Evolutionary conservation across 2,888 invertebrate species (phyloP).

Genomic region (Hirudinaria manillensis): DNA sequence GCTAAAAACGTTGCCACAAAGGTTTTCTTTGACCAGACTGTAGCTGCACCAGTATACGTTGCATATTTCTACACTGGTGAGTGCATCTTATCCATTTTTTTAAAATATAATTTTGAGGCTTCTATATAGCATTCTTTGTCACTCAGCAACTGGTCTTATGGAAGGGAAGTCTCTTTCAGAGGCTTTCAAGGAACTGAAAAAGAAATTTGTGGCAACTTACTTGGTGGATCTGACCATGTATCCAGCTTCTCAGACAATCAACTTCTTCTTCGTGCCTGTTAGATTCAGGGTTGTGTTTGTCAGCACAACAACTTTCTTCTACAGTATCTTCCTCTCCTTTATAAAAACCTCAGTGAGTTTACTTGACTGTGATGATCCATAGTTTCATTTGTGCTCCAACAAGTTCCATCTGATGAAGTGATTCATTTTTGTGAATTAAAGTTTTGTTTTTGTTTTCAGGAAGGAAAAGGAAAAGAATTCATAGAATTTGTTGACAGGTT

Average conservation of each 20-base stretch:
- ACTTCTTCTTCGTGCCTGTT: conserved; percentile 27
- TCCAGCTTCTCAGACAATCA: conserved; percentile 30
- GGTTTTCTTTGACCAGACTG: conserved; percentile 26
- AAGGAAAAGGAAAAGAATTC: not conserved
- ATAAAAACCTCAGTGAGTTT: conserved; percentile 30
- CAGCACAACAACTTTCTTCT: conserved; percentile 13
- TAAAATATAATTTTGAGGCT: not conserved
- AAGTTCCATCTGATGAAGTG: not conserved
- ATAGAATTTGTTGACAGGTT: not conserved
- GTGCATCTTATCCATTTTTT: not conserved
- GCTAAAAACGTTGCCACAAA: conserved; percentile 16
- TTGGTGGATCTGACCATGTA: conserved; percentile 17
- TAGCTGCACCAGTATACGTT: conserved; percentile 26
- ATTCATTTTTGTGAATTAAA: not conserved
- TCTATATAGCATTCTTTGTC: not conserved
- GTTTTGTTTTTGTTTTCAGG: not conserved
- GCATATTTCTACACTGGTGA: conserved; percentile 30
- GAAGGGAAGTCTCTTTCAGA: conserved; percentile 11
- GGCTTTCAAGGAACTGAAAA: conserved; percentile 17
- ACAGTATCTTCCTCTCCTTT: conserved; percentile 30
- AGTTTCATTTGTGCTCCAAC: not conserved
- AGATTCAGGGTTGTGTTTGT: conserved; percentile 26
- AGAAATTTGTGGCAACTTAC: conserved; percentile 29
- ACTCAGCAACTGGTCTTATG: conserved; percentile 16
- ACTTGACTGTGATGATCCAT: not conserved